Percentiles rank a stretch among this genome's conserved stretches.
phyloP scores from a whole-genome alignment of 1,140 invertebrate species.

The Anoplophora glabripennis region DNA sequence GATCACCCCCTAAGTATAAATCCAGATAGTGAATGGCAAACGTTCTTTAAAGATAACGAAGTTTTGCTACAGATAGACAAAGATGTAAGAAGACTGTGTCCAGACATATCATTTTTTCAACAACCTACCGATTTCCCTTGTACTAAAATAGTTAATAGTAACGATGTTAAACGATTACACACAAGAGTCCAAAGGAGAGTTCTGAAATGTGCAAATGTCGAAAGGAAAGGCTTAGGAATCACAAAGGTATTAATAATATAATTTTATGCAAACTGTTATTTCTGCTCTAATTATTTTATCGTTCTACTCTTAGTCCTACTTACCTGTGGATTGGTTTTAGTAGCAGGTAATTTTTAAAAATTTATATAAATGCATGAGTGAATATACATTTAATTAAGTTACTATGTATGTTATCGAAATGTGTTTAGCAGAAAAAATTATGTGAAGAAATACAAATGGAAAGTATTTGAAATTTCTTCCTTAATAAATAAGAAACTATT shows the following conservation, averaged over 20 bases:
- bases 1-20: conserved; percentile 93
- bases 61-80: conserved; percentile 95
- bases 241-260: conserved; percentile 66
- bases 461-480: background rate
- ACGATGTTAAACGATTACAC: conserved; percentile 76
- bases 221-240: conserved; percentile 82
- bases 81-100: conserved; percentile 91
- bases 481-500: too few species aligned
- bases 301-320: conserved; percentile 7
- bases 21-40: conserved; percentile 91
- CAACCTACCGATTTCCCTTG: conserved; percentile 86
- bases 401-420: background rate
- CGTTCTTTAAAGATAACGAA: conserved; percentile 95
- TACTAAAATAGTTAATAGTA: conserved; percentile 67
- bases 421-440: background rate
- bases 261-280: background rate
- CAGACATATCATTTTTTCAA: conserved; percentile 97
- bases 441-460: background rate
- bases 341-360: conserved; percentile 38
- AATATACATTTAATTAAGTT: conserved; percentile 3
- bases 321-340: conserved; percentile 34
- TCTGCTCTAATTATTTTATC: conserved; percentile 7
- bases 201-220: conserved; percentile 83
- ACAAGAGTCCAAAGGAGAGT: conserved; percentile 83
- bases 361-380: background rate